Evolutionary conservation across 2,113 vertebrate species (phyloP).

Genomic region (Caranx melampygus): DNA sequence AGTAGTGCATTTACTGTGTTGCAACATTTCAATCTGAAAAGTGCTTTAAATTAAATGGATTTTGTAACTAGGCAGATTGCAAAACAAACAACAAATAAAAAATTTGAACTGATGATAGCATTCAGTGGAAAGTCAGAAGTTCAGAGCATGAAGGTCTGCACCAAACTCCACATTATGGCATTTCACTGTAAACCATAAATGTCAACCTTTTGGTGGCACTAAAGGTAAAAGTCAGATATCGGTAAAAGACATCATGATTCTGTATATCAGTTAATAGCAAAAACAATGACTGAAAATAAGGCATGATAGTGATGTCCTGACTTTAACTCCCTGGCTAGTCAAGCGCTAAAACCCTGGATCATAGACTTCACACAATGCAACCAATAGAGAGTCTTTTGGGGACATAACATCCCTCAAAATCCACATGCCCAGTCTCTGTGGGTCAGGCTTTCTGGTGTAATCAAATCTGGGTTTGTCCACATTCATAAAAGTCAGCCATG

Average conservation of each 20-base stretch:
- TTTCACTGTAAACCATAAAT: not conserved
- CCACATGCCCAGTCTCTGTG: too few species aligned
- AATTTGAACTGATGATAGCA: not conserved
- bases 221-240: too few species aligned
- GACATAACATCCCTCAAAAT: too few species aligned
- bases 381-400: not conserved
- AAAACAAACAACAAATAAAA: not conserved
- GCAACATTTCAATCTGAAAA: not conserved
- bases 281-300: too few species aligned
- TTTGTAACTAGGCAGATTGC: not conserved
- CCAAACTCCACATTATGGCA: not conserved
- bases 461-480: too few species aligned
- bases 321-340: too few species aligned
- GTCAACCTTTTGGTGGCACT: too few species aligned
- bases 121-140: not conserved
- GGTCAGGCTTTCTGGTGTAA: too few species aligned
- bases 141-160: not conserved
- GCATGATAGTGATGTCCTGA: too few species aligned
- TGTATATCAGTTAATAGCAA: too few species aligned
- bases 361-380: not conserved
- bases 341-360: too few species aligned
- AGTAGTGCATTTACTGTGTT: not conserved
- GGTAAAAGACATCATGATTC: too few species aligned
- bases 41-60: not conserved
- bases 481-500: not conserved